Evolutionary conservation across 2,113 vertebrate genomes (phyloP).

Genomic region (Etia nguti): DNA sequence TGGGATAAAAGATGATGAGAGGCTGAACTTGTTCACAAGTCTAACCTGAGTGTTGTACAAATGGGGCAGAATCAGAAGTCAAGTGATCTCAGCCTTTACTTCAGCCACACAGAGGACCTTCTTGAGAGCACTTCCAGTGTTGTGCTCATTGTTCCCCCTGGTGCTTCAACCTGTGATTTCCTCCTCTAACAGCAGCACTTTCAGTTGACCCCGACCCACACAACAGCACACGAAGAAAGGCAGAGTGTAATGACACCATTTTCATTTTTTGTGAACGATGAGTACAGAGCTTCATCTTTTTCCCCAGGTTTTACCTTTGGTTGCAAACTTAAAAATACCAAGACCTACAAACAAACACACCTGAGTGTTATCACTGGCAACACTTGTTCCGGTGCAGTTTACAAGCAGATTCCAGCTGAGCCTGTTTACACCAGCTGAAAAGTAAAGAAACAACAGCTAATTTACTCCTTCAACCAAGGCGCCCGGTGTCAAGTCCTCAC

Average conservation of each 20-base stretch:
- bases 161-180: constrained; percentile 47
- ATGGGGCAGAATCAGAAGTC: constrained; percentile 35
- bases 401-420: background rate
- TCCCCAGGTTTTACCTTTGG: background rate
- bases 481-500: fast-evolving
- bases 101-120: constrained; percentile 24
- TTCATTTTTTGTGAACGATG: background rate
- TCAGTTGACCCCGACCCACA: constrained; percentile 37
- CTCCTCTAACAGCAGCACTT: constrained; percentile 14
- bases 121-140: constrained; percentile 37
- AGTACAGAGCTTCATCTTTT: background rate
- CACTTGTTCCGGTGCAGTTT: constrained; percentile 21
- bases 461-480: background rate
- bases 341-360: background rate
- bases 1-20: constrained; percentile 31
- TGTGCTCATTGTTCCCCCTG: constrained; percentile 28
- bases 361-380: constrained; percentile 32
- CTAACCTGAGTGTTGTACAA: constrained; percentile 35
- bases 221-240: background rate
- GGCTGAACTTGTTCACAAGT: constrained; percentile 30
- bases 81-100: constrained; percentile 49
- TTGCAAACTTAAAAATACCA: background rate
- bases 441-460: background rate
- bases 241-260: background rate
- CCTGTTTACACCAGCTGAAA: constrained; percentile 2